Conservation (phyloP, 1,140 invertebrate genomes). For the Plodia interpunctella region DNA sequence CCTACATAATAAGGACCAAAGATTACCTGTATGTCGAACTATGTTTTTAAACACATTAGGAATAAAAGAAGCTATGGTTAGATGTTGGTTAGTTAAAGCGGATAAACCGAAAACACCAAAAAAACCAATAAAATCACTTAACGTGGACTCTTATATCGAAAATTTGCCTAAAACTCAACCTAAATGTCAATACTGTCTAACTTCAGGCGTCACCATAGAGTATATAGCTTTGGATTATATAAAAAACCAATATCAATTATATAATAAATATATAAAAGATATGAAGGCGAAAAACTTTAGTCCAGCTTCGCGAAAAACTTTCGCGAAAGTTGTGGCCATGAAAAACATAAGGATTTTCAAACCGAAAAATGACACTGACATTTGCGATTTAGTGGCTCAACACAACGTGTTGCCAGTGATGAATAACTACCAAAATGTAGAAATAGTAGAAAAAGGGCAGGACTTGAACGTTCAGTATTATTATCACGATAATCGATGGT, state of each 20-base stretch:
- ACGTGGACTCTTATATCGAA: slow-evolving; percentile 39
- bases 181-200: slow-evolving; percentile 39
- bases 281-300: slow-evolving; percentile 23
- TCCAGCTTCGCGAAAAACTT: slow-evolving; percentile 48
- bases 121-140: slow-evolving; percentile 33
- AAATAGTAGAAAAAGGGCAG: neutral
- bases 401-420: slow-evolving; percentile 31
- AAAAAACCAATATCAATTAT: slow-evolving; percentile 42
- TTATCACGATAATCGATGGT: neutral
- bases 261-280: slow-evolving; percentile 35
- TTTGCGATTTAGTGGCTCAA: slow-evolving; percentile 40
- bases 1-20: slow-evolving; percentile 28
- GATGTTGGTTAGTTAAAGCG: slow-evolving; percentile 33
- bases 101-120: slow-evolving; percentile 26
- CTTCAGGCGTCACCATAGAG: slow-evolving; percentile 15
- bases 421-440: slow-evolving; percentile 4
- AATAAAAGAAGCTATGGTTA: slow-evolving; percentile 45
- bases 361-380: slow-evolving; percentile 38
- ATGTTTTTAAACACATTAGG: slow-evolving; percentile 53
- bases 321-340: slow-evolving; percentile 29
- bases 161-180: slow-evolving; percentile 27
- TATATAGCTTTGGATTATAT: slow-evolving; percentile 32
- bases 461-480: neutral
- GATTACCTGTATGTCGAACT: slow-evolving; percentile 33
- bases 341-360: slow-evolving; percentile 48